These are phyloP conservation scores for Xerus inauris DNA, from an alignment of 2,113 vertebrate genomes.

Conservation along the genomic window DNA sequence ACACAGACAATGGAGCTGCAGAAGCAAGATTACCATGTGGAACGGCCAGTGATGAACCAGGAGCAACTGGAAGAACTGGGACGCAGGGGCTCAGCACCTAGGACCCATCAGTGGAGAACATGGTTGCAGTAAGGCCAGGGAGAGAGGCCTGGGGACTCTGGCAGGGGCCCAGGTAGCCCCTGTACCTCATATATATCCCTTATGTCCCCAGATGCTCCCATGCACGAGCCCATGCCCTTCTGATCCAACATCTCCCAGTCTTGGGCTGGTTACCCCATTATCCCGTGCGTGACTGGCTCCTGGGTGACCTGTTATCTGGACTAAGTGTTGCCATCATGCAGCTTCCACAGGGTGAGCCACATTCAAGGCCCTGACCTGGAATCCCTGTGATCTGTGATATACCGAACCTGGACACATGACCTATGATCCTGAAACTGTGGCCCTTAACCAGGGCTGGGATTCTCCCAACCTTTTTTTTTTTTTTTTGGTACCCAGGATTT, in stretches of 20 bases:
- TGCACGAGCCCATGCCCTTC: constrained; percentile 81
- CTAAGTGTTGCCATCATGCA: constrained; percentile 97
- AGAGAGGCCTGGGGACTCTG: background rate
- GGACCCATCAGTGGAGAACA: constrained; percentile 36
- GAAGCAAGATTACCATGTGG: constrained; percentile 73
- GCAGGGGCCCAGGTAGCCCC: background rate
- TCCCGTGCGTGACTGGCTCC: constrained; percentile 90
- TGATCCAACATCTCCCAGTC: constrained; percentile 90
- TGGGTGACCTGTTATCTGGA: constrained; percentile 92
- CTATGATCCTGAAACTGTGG: background rate
- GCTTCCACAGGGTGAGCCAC: constrained; percentile 93
- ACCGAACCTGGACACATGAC: background rate
- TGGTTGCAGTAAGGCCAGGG: constrained; percentile 34
- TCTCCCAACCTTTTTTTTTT: background rate
- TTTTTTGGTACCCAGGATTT: no score
- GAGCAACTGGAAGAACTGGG: constrained; percentile 89
- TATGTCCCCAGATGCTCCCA: constrained; percentile 87
- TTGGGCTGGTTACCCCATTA: constrained; percentile 93
- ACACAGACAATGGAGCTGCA: background rate
- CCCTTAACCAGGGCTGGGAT: background rate
- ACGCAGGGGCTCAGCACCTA: constrained; percentile 60
- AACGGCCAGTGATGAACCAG: constrained; percentile 87
- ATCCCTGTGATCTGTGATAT: background rate
- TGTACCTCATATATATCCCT: background rate
- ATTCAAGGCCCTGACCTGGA: background rate